A percentile compares a stretch with the other conserved stretches of the same genome.
These are phyloP conservation scores for Helogale parvula DNA, from an alignment of 2,113 vertebrate genomes.

Conservation along the genomic window DNA sequence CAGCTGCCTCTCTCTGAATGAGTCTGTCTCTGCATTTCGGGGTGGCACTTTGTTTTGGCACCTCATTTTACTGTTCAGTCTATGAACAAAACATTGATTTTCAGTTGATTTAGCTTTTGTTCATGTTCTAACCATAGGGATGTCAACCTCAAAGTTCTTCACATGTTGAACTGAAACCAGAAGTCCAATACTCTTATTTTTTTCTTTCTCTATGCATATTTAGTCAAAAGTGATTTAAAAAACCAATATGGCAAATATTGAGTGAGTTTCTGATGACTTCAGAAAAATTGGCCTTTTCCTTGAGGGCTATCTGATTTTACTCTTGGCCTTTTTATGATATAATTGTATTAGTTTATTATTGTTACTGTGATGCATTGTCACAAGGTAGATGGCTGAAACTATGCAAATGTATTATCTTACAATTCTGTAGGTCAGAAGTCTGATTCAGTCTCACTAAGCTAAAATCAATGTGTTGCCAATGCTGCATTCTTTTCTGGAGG, in stretches of 20 bases:
- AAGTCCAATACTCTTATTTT: neutral
- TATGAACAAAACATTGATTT: neutral
- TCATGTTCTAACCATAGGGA: neutral
- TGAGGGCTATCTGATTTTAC: neutral
- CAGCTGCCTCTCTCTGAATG: neutral
- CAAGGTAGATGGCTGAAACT: neutral
- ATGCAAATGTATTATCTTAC: neutral
- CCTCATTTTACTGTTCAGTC: neutral
- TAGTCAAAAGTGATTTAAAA: neutral
- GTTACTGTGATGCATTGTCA: neutral
- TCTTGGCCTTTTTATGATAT: neutral
- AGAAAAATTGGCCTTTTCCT: neutral
- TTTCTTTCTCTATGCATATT: neutral
- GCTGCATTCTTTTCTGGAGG: neutral
- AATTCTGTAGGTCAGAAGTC: neutral
- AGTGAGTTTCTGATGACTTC: neutral
- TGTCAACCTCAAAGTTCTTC: neutral
- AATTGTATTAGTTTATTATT: neutral
- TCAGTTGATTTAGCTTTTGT: neutral
- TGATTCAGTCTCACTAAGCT: neutral
- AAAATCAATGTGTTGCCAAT: neutral
- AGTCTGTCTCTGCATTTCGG: neutral
- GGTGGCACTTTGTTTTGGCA: neutral
- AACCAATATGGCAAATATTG: neutral
- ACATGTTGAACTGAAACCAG: neutral